These are phyloP conservation scores for Trichacis sp. DNA, from an alignment of 2,888 invertebrate species.

Conservation along the genomic window DNA sequence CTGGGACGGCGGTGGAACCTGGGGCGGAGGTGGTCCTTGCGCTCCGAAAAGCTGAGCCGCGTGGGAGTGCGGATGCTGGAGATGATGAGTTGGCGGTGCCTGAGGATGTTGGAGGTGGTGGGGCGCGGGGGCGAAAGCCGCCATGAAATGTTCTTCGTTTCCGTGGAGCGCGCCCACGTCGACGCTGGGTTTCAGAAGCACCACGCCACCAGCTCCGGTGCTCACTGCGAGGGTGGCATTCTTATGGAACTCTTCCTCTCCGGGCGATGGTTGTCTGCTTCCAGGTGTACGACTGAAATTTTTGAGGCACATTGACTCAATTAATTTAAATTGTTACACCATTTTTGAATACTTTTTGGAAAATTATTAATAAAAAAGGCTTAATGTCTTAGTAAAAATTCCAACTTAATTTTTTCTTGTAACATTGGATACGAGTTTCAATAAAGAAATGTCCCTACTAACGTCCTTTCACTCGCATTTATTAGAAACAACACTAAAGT, in stretches of 20 bases:
- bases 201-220: conserved; percentile 69
- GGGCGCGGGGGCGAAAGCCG: conserved; percentile 68
- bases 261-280: conserved; percentile 92
- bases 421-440: too few species aligned
- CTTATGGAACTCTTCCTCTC: conserved; percentile 82
- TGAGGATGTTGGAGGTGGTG: conserved; percentile 71
- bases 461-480: too few species aligned
- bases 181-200: conserved; percentile 71
- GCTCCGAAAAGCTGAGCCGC: conserved; percentile 70
- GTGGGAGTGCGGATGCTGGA: conserved; percentile 71
- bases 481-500: too few species aligned
- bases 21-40: conserved; percentile 64
- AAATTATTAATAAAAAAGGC: too few species aligned
- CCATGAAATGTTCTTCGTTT: conserved; percentile 66
- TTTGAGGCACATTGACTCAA: too few species aligned
- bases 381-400: too few species aligned
- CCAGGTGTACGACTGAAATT: conserved; percentile 86
- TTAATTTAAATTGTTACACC: too few species aligned
- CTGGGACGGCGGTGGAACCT: conserved; percentile 63
- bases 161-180: conserved; percentile 58
- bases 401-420: too few species aligned
- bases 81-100: conserved; percentile 67
- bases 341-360: too few species aligned
- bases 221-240: conserved; percentile 68
- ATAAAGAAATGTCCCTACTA: too few species aligned